phyloP scores from a whole-genome alignment of 2,797 vertebrate genomes.

The Coregonus sp. region DNA sequence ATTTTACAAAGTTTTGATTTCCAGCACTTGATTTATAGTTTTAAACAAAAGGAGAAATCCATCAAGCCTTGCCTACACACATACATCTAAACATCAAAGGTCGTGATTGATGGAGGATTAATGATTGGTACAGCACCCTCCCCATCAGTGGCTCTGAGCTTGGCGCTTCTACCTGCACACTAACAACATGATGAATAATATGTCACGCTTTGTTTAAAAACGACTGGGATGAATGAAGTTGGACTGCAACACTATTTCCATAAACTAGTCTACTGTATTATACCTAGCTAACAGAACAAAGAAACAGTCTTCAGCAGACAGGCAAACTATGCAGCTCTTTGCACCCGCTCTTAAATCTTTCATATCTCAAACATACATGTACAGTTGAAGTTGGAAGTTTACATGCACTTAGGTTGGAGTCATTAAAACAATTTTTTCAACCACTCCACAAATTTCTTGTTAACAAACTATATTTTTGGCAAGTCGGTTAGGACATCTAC shows the following conservation, averaged over 20 bases:
- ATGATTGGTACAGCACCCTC: neutral
- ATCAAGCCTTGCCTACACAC: constrained; percentile 10
- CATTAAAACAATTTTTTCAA: too few relatives aligned
- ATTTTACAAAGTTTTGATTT: constrained; percentile 1
- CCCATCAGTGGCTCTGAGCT: neutral
- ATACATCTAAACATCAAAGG: constrained; percentile 14
- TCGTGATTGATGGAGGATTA: constrained; percentile 26
- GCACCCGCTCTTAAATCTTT: neutral
- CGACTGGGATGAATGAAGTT: constrained; percentile 23
- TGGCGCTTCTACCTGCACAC: constrained; percentile 10
- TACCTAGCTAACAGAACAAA: neutral
- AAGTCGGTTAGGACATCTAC: too few relatives aligned
- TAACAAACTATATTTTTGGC: too few relatives aligned
- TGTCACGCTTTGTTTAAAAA: constrained; percentile 35
- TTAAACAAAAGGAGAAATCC: constrained; percentile 18
- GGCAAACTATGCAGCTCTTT: neutral
- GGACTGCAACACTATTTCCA: constrained; percentile 16
- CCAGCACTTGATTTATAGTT: neutral
- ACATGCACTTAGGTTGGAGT: too few relatives aligned
- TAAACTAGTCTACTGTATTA: constrained; percentile 1
- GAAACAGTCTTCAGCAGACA: neutral
- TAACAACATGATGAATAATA: constrained; percentile 27
- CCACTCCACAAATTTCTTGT: too few relatives aligned
- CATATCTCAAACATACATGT: neutral
- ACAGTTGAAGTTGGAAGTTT: too few relatives aligned